Evolutionary conservation across 1,140 invertebrate species (phyloP), one percentile per base, ranked within the genome.

Genomic region (Drosophila cardini): DNA sequence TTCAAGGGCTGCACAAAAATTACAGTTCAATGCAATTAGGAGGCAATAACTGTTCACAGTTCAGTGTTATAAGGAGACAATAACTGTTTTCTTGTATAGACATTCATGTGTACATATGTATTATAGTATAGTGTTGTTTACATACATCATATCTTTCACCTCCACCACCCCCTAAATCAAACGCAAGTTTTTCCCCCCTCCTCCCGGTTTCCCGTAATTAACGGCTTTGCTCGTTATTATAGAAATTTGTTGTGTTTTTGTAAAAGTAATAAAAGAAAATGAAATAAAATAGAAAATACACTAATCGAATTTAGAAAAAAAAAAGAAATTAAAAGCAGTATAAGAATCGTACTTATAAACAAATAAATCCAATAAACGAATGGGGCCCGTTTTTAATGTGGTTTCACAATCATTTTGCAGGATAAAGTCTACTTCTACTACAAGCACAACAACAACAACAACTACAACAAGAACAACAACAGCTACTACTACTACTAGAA

Each of bases 361-460:
- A 57, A 48, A 56, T 38, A 52, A 52, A 71, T 48, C 46, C 50
- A 58, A 63, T 68, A 45, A 65, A 48, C 38, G 65, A 65, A 75
- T 81, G 78, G 77, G 87, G 80, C 56, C 72, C 79, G 73, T 82
- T 84, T 91, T 90, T 91, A 91, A 91, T 87, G 84, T 89, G 82
- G 86, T 86, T 87, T 91, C 83, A 90, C 85, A 90, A 91, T 91
- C 90, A 91, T 91, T 91, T 91, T 91, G 80, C 90, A 91, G 90
- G 90, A 90, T 86, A 90, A 91, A 91, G 87, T 75, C 90, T 91
- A 75, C 85, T 91, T 73, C 90, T 91, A 90, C 89, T 83, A 90
- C 86, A 72, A 90, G 76, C 77, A 90, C 85, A 84, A 90, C 84
- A 79, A 87, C 74, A 83, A 86, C 79, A 76, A 90, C 65, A 71